phyloP scores from a whole-genome alignment of 2,797 vertebrate species.

The Macropodus opercularis region DNA sequence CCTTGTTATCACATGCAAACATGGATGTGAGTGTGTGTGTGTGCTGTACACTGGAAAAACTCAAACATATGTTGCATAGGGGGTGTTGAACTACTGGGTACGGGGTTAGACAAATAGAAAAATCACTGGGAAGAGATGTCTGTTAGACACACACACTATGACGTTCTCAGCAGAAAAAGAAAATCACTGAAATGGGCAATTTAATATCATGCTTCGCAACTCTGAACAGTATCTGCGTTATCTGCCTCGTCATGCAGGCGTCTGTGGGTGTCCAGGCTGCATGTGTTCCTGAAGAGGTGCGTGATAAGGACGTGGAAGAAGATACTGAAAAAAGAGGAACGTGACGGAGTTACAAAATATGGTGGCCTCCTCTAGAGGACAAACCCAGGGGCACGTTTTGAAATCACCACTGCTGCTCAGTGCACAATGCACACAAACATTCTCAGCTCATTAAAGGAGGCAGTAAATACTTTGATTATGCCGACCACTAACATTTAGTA shows the following conservation, averaged over 20 bases:
- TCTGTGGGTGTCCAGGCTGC: constrained; percentile 49
- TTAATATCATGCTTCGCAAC: constrained; percentile 70
- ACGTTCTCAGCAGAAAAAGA: background rate
- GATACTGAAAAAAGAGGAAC: constrained; percentile 14
- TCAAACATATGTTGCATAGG: background rate
- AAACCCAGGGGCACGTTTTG: constrained; percentile 5
- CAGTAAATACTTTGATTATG: background rate
- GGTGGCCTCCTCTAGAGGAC: constrained; percentile 17
- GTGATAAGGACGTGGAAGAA: constrained; percentile 45
- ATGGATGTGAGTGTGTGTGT: background rate
- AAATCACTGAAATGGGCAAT: constrained; percentile 63
- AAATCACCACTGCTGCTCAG: too few species aligned
- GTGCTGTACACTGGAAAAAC: background rate
- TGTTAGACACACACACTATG: constrained; percentile 1
- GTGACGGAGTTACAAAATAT: constrained; percentile 34
- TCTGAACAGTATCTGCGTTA: constrained; percentile 62
- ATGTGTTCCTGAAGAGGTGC: constrained; percentile 36
- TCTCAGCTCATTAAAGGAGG: background rate
- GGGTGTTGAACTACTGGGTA: background rate
- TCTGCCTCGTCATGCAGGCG: constrained; percentile 57
- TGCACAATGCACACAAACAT: background rate
- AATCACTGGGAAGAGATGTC: constrained; percentile 8
- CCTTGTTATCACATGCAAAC: constrained; percentile 28
- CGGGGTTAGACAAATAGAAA: background rate
- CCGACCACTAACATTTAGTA: background rate